phyloP scores from a whole-genome alignment of 1,140 invertebrate genomes.

The Drosophila insularis region DNA sequence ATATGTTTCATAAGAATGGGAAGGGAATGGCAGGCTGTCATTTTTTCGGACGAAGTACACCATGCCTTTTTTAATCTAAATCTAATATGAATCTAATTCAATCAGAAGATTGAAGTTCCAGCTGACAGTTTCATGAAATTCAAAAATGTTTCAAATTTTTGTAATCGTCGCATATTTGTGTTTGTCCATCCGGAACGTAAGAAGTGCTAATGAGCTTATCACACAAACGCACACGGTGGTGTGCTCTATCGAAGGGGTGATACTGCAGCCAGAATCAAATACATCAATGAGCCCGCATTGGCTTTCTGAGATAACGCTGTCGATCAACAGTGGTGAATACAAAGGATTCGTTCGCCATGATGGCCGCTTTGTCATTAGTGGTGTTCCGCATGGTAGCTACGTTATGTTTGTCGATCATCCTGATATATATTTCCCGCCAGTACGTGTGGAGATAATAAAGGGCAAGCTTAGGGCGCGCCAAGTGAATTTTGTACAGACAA shows the following conservation, averaged over 20 bases:
- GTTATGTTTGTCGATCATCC: constrained; percentile 95
- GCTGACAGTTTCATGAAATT: not conserved
- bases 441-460: constrained; percentile 95
- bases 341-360: constrained; percentile 94
- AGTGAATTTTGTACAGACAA: constrained; percentile 96
- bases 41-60: too few relatives aligned
- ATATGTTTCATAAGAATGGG: too few relatives aligned
- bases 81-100: not conserved
- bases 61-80: too few relatives aligned
- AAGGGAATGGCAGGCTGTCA: too few relatives aligned
- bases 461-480: constrained; percentile 97
- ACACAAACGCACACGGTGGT: not conserved
- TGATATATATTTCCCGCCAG: constrained; percentile 93
- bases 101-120: not conserved
- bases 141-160: constrained; percentile 46
- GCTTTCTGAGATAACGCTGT: constrained; percentile 89
- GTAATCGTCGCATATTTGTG: constrained; percentile 17
- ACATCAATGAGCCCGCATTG: constrained; percentile 83
- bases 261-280: constrained; percentile 86
- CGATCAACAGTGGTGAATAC: constrained; percentile 93
- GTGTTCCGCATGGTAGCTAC: constrained; percentile 96
- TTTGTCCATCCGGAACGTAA: not conserved
- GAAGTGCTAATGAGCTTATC: not conserved
- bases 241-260: constrained; percentile 89
- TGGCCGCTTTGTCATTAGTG: constrained; percentile 94